These are phyloP conservation scores for Phyllostomus hastatus DNA, from an alignment of 2,113 vertebrate genomes.

Conservation along the genomic window DNA sequence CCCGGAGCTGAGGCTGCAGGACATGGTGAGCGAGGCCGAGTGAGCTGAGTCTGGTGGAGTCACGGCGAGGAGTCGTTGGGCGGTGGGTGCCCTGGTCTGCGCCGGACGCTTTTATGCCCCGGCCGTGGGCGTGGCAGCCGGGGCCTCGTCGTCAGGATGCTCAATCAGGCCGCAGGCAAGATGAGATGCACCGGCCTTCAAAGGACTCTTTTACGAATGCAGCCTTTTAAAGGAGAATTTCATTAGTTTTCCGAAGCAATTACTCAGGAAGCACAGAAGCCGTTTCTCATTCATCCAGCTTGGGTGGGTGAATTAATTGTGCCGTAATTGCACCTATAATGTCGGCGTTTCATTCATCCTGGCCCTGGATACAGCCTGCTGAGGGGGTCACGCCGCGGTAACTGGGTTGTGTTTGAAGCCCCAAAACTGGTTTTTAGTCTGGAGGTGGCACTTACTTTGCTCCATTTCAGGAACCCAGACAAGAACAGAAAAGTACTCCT, in stretches of 20 bases:
- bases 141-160: background rate
- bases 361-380: background rate
- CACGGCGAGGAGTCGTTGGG: background rate
- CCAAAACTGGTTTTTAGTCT: background rate
- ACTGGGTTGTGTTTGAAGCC: background rate
- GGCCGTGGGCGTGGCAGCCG: too few species aligned
- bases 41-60: background rate
- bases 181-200: constrained; percentile 28
- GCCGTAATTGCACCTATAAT: background rate
- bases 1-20: too few species aligned
- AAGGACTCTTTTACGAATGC: constrained; percentile 10
- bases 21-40: too few species aligned
- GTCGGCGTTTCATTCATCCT: background rate
- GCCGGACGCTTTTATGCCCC: background rate
- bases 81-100: background rate
- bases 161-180: constrained; percentile 35
- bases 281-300: background rate
- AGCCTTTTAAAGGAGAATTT: constrained; percentile 32
- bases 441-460: background rate
- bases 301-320: background rate
- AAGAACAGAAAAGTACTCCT: background rate
- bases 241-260: constrained; percentile 47
- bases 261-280: constrained; percentile 26
- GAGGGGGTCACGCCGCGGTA: background rate
- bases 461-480: background rate